Evolutionary conservation across 2,888 invertebrate species (phyloP).

Genomic region (Platycheirus albimanus): DNA sequence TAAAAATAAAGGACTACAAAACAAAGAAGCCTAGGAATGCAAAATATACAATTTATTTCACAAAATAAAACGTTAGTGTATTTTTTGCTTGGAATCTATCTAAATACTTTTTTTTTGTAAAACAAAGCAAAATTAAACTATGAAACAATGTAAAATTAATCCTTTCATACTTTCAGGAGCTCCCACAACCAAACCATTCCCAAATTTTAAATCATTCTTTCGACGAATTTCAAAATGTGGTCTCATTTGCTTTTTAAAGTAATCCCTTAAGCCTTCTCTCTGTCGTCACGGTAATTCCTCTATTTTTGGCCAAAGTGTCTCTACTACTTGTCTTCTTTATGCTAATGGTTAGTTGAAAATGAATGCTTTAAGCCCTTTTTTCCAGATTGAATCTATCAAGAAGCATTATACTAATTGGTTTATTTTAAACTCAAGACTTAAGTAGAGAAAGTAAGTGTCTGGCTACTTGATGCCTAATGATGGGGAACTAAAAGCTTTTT

Average conservation of each 20-base stretch:
- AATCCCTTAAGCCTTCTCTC: not conserved
- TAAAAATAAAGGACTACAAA: no score
- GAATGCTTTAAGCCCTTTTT: not conserved
- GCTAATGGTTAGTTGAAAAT: not conserved
- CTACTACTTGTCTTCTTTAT: not conserved
- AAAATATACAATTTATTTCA: no score
- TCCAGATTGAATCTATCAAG: conserved; percentile 40
- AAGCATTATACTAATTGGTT: conserved; percentile 56
- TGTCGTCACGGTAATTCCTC: conserved; percentile 1
- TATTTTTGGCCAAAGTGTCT: not conserved
- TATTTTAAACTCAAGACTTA: conserved; percentile 41
- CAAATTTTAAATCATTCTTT: no score
- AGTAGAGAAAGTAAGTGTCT: conserved; percentile 26
- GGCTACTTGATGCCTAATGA: not conserved
- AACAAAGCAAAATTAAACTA: no score
- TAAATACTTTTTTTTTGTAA: no score
- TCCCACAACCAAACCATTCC: no score
- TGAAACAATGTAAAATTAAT: no score
- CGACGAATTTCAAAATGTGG: not conserved
- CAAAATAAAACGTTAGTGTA: no score
- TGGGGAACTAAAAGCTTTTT: not conserved
- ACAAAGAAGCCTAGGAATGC: no score
- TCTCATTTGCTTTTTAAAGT: not conserved
- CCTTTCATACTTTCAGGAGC: no score
- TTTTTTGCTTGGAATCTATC: no score